Evolutionary conservation across 1,140 invertebrate genomes (phyloP).

Genomic region (Drosophila bifasciata): DNA sequence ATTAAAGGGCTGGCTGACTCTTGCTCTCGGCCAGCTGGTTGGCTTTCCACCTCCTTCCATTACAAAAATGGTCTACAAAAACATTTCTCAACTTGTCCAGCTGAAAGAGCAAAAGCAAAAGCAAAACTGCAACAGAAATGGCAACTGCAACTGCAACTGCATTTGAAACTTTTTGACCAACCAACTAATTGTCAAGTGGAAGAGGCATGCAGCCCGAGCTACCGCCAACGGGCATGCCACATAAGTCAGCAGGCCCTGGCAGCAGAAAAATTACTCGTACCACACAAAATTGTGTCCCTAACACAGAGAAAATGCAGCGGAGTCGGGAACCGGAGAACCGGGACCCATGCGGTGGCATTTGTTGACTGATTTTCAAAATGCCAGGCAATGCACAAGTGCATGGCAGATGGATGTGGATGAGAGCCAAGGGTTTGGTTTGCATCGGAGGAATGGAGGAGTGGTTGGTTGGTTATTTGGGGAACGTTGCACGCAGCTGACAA

Average conservation of each 20-base stretch:
- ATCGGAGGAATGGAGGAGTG: conserved; percentile 8
- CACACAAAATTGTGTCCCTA: conserved; percentile 34
- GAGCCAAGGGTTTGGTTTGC: neutral
- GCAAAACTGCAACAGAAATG: conserved; percentile 15
- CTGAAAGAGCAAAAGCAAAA: conserved; percentile 1
- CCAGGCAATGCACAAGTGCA: conserved; percentile 35
- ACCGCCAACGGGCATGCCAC: conserved; percentile 33
- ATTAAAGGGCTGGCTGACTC: no score
- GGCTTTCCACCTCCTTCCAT: no score
- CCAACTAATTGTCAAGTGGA: conserved; percentile 60
- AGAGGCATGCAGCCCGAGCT: conserved; percentile 17
- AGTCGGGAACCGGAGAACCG: no score
- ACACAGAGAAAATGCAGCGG: conserved; percentile 38
- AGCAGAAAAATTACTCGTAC: conserved; percentile 1
- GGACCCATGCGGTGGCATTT: conserved; percentile 47
- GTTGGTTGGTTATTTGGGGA: conserved; percentile 25
- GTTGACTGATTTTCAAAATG: conserved; percentile 70
- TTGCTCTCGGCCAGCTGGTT: conserved; percentile 5
- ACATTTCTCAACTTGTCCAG: conserved; percentile 29
- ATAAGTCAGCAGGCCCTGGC: conserved; percentile 36
- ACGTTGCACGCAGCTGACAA: conserved; percentile 59
- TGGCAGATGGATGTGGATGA: conserved; percentile 10
- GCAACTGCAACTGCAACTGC: conserved; percentile 34
- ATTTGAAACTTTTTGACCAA: conserved; percentile 57
- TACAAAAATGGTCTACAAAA: conserved; percentile 5